Percentiles rank a stretch among this genome's conserved stretches.
Conservation (phyloP, 2,113 vertebrate genomes). For the Elaphurus davidianus region DNA sequence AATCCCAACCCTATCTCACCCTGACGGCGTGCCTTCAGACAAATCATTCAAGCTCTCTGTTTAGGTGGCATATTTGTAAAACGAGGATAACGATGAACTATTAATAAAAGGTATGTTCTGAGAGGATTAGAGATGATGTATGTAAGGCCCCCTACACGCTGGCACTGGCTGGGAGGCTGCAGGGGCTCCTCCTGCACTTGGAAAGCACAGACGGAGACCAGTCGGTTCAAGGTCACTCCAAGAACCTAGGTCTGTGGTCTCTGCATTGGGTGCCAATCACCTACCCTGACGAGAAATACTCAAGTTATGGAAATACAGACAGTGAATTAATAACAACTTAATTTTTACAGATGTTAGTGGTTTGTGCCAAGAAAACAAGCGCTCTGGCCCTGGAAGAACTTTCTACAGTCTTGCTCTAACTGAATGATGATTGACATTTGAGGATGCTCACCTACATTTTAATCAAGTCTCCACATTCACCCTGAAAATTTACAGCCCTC, state of each 20-base stretch:
- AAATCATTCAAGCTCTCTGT: not conserved
- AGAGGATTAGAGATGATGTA: not conserved
- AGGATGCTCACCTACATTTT: not conserved
- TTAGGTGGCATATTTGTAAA: not conserved
- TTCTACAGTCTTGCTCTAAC: not conserved
- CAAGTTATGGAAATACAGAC: not conserved
- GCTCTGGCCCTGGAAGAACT: not conserved
- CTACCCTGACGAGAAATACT: not conserved
- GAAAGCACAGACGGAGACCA: not conserved
- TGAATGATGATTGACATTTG: not conserved
- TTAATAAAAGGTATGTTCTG: not conserved
- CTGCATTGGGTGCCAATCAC: not conserved
- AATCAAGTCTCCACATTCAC: not conserved
- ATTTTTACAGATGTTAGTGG: not conserved
- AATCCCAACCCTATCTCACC: not conserved
- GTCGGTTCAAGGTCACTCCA: not conserved
- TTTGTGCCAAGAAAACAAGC: slow-evolving; percentile 22
- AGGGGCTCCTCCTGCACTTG: not conserved
- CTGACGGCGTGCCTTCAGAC: not conserved
- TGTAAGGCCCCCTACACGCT: not conserved
- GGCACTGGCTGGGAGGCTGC: not conserved
- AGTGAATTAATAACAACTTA: not conserved
- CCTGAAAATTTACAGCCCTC: not conserved
- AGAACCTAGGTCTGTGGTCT: not conserved
- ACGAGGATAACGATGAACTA: not conserved